Evolutionary conservation across 2,113 vertebrate genomes (phyloP), one percentile per base, ranked within the genome.

Genomic region (Morone saxatilis): DNA sequence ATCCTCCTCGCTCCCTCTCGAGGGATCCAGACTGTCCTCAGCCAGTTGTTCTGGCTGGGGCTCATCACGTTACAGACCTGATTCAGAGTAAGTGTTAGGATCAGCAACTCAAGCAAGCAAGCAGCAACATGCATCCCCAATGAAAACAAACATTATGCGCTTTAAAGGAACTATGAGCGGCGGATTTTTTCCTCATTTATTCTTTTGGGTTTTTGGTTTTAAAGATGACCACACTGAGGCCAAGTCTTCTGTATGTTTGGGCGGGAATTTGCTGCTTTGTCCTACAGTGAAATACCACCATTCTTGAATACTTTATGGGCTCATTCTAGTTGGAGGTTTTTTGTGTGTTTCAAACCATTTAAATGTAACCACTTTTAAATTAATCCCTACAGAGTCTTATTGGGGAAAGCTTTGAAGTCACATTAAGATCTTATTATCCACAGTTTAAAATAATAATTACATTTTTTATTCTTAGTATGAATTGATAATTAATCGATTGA

Each of bases 61-160:
- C 95, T 97, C 98, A 99, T 99, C 90, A 99, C 98, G 0, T 99
- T 99, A 83, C 98, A 99, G 6, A 99, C 98, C 93, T 99, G 96
- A 53, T 17, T 20, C 6, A 47, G 62, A 74, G 31, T 1, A 36
- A 61, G 12, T 4, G 54, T 71, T 25, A 76, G 1, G 20, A 56
- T 72, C 47, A 71, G 5, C 45, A 65, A 43, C 56, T 68, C 43
- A 0, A 43, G n/a, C n/a, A n/a, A n/a, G n/a, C n/a, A n/a, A n/a
- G 7, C 56, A 63, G 12, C 57, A 47, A 48, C 41, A 22, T 22
- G 17, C 17, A 51, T 22, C 10, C 47, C 13, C n/a, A 38, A 48
- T n/a, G 48, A 47, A 63, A 48, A 78, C 7, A 41, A 68, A 57
- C 11, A 50, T 36, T 19, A 4, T 31, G 16, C 12, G 60, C 12